Percentiles rank a stretch among this genome's conserved stretches.
Evolutionary conservation across 2,797 vertebrate genomes (phyloP).

Genomic region (Ctenochaetus hawaiiensis): DNA sequence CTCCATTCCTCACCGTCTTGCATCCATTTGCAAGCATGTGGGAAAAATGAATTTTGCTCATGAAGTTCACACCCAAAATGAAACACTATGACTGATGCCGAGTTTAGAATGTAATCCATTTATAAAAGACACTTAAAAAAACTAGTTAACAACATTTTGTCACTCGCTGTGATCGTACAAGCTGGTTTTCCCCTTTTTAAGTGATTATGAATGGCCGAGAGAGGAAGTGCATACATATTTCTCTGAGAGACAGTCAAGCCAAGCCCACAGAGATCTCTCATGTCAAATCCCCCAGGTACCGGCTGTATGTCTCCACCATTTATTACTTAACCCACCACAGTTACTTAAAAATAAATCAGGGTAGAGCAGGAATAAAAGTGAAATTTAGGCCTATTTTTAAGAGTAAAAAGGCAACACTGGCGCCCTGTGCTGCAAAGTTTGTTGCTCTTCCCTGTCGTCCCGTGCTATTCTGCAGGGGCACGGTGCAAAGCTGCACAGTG

Average conservation of each 20-base stretch:
- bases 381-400: conserved; percentile 72
- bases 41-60: conserved; percentile 57
- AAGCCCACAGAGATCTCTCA: conserved; percentile 51
- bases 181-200: conserved; percentile 30
- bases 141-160: conserved; percentile 48
- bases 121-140: conserved; percentile 20
- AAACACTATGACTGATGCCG: conserved; percentile 64
- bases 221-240: conserved; percentile 24
- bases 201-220: conserved; percentile 31
- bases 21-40: conserved; percentile 55
- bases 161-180: conserved; percentile 38
- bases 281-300: conserved; percentile 41
- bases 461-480: conserved; percentile 62
- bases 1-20: conserved; percentile 34
- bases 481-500: conserved; percentile 58
- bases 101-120: conserved; percentile 53
- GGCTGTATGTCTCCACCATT: conserved; percentile 28
- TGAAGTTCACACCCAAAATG: conserved; percentile 77
- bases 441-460: conserved; percentile 58
- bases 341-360: conserved; percentile 50
- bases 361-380: conserved; percentile 57
- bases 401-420: conserved; percentile 42
- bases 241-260: conserved; percentile 26
- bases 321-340: conserved; percentile 46
- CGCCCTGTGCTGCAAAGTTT: conserved; percentile 60